phyloP scores from a whole-genome alignment of 2,113 vertebrate genomes.

The Pandion haliaetus region DNA sequence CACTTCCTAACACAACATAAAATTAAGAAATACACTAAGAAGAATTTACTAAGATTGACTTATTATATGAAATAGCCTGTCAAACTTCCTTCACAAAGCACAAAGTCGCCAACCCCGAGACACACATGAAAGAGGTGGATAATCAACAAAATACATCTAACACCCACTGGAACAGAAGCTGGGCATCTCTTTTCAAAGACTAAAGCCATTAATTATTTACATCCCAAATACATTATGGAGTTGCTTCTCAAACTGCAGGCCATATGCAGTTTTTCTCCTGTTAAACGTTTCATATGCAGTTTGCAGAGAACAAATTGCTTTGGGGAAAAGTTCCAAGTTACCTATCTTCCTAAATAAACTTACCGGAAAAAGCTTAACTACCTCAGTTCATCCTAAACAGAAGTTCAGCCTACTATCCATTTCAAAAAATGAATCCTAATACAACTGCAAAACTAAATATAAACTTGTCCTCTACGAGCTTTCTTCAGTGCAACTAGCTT shows the following conservation, averaged over 20 bases:
- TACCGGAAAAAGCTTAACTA: not conserved
- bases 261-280: fast-evolving
- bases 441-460: not conserved
- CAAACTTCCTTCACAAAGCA: not conserved
- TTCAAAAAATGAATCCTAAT: not conserved
- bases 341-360: not conserved
- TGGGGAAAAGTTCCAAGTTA: not conserved
- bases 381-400: not conserved
- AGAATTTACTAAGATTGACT: not conserved
- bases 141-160: not conserved
- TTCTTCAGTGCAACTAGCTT: not conserved
- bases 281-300: not conserved
- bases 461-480: not conserved
- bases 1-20: not conserved
- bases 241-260: not conserved
- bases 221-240: not conserved
- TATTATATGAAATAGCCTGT: not conserved
- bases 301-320: not conserved
- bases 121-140: not conserved
- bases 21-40: not conserved
- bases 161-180: not conserved
- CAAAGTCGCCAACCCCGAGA: not conserved
- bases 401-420: not conserved
- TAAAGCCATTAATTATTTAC: not conserved
- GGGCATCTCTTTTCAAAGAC: not conserved